Percentiles rank a stretch among this genome's conserved stretches.
These are phyloP conservation scores for Nematolebias whitei DNA, from an alignment of 2,113 vertebrate genomes.

Conservation along the genomic window DNA sequence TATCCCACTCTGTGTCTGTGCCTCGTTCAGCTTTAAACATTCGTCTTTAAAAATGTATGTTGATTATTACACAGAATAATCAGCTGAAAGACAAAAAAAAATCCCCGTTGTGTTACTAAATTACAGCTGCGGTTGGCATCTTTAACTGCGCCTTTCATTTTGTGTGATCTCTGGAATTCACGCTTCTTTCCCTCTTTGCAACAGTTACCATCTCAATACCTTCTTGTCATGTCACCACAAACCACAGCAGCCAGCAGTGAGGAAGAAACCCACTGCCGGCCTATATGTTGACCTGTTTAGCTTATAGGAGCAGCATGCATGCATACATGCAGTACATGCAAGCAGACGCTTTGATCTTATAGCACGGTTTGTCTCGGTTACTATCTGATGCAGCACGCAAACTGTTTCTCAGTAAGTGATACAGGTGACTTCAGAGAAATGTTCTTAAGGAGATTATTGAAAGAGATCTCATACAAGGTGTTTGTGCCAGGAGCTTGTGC, in stretches of 20 bases:
- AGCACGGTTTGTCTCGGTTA: conserved; percentile 31
- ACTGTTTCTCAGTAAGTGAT: conserved; percentile 48
- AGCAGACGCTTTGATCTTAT: conserved; percentile 41
- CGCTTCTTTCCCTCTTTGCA: conserved; percentile 18
- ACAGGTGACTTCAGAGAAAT: conserved; percentile 45
- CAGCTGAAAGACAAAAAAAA: conserved; percentile 1
- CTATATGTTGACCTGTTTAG: conserved; percentile 51
- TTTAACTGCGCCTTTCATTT: conserved; percentile 5
- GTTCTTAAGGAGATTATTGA: conserved; percentile 4
- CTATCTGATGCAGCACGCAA: conserved; percentile 38
- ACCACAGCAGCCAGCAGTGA: conserved; percentile 48
- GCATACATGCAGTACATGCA: conserved; percentile 10
- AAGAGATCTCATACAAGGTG: neutral
- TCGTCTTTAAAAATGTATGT: neutral
- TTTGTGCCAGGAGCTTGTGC: neutral
- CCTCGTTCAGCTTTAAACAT: neutral
- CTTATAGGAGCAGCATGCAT: conserved; percentile 13
- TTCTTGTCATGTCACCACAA: conserved; percentile 49
- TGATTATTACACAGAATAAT: neutral
- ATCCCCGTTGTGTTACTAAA: neutral
- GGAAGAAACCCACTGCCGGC: conserved; percentile 33
- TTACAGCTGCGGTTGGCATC: neutral
- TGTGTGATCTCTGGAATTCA: conserved; percentile 12
- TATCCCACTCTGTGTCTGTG: neutral
- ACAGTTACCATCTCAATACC: conserved; percentile 41